Percentiles rank a stretch among this genome's conserved stretches.
Evolutionary conservation across 1,140 invertebrate genomes (phyloP).

Genomic region (Physella acuta): DNA sequence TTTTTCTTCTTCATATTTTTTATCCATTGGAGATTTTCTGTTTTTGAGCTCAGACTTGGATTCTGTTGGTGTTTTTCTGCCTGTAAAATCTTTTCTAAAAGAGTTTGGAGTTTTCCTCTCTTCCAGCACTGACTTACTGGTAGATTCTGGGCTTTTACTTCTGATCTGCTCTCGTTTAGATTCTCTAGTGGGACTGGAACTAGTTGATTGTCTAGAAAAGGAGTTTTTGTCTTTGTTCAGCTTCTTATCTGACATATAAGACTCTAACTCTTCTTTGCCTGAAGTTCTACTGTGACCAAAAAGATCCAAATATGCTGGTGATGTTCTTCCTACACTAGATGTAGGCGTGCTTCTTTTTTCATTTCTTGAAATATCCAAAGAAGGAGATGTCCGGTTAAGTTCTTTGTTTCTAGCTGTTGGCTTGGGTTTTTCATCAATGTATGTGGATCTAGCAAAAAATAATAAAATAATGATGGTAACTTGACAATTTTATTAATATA

Average conservation of each 20-base stretch:
- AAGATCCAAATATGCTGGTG: constrained; percentile 23
- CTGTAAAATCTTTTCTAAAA: constrained; percentile 26
- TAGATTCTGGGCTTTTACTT: not conserved
- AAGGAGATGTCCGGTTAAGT: not conserved
- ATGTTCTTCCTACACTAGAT: constrained; percentile 16
- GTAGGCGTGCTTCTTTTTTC: constrained; percentile 6
- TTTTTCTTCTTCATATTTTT: constrained; percentile 21
- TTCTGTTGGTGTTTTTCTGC: constrained; percentile 23
- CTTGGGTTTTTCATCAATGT: constrained; percentile 8
- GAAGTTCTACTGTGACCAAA: constrained; percentile 21
- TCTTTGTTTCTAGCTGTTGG: constrained; percentile 7
- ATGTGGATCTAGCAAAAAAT: too few species aligned
- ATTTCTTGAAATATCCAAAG: not conserved
- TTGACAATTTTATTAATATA: too few species aligned
- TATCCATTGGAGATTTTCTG: constrained; percentile 11
- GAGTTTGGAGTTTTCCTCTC: too few species aligned
- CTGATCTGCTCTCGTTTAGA: not conserved
- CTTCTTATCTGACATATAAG: not conserved
- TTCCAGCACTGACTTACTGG: not conserved
- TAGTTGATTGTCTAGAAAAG: not conserved
- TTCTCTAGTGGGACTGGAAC: not conserved
- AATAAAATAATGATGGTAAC: too few species aligned
- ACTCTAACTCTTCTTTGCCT: constrained; percentile 1
- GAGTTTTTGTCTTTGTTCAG: not conserved
- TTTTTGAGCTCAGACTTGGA: constrained; percentile 12